Base-by-base conservation (phyloP, 2,888 invertebrate species). In the Theretra japonica region DNA sequence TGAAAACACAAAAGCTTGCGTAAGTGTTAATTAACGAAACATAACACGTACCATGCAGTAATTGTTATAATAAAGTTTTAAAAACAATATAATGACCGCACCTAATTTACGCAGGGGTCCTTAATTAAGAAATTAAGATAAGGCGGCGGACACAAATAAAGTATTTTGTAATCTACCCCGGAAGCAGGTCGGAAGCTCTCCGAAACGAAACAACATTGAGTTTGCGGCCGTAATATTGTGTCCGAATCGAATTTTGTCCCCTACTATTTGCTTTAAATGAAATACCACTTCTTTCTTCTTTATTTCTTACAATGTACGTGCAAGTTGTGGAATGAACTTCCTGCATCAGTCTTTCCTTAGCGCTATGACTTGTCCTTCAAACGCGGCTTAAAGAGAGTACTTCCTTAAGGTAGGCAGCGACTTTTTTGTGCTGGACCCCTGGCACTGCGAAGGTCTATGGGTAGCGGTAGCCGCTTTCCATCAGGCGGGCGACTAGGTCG, bases 121-220 rank as follows among this genome's bases (percentile, higher is more conserved):
- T 90, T 93, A 92, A 93, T 93, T 92, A 91, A 92, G 91, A 90
- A 92, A 91, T 92, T 89, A 91, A 91, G 92, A 94, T 93, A 92
- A 88, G 80, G 77, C 71, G 56, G 79, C 79, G 84, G 83, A 88
- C 87, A 88, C 88, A 89, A 88, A 92, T 88, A 89, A 89, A 89
- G 83, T 85, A 85, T 86, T 65, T 87, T 84, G 84, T 89, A 89
- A 91, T 91, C 90, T 90, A 88, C 83, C 75, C 89, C 90, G 92
- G 92, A 93, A 91, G 84, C 86, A 84, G 80, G 83, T 88, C 91
- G 90, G 92, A 90, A 92, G 92, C 89, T 85, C 84, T 84, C 85
- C 86, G 83, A 87, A 87, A 84, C 85, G 82, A 83, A 86, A 84
- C 82, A 77, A 81, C 79, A 77, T 78, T 77, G 86, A 89, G 87